Evolutionary conservation across 2,113 vertebrate species (phyloP), one percentile per base, ranked within the genome.

Genomic region (Oostethus manadensis): DNA sequence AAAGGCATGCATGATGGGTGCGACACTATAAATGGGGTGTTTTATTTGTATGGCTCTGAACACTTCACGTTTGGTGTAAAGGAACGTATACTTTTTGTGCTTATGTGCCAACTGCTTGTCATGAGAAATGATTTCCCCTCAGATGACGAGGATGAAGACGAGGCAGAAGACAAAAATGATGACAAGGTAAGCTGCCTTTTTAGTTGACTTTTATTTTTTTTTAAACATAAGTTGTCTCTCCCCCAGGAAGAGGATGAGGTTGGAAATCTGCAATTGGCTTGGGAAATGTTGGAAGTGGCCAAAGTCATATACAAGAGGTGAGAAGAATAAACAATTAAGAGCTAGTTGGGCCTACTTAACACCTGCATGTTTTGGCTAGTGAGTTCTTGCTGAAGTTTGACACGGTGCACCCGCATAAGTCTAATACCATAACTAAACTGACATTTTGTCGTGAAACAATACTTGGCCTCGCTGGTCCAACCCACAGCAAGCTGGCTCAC

Each of bases 291-390:
- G 74, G 97, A 99, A 64, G 90, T 99, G 14, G 93, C 95, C 16
- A 99, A 99, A 88, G 88, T 97, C 1, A 98, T 99, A 80, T 99
- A 93, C 74, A 94, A 94, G 89, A 95, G 93, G 97, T 97, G n/a
- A 58, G n/a, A 6, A 16, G 8, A 23, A 44, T 42, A 42, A 10
- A 3, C 3, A 33, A 8, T 33, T 42, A 13, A 14, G 38, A 13
- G 38, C 38, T 6, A 14, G 11, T 14, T 38, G 35, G 35, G 35
- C 35, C 8, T 3, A 38, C 35, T 9, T 38, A 9, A 38, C 10
- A 38, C 35, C 23, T 26, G 23, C 23, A 26, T 5, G 23, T 26
- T 26, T 5, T 26, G 23, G 23, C 23, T 5, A 3, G 23, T 26
- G 23, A 26, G 3, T 26, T 26, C 5, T 2, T 26, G 23, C 29